Percentiles rank a stretch among this genome's conserved stretches.
phyloP scores from a whole-genome alignment of 2,113 vertebrate species.

The Sylvilagus bachmani region DNA sequence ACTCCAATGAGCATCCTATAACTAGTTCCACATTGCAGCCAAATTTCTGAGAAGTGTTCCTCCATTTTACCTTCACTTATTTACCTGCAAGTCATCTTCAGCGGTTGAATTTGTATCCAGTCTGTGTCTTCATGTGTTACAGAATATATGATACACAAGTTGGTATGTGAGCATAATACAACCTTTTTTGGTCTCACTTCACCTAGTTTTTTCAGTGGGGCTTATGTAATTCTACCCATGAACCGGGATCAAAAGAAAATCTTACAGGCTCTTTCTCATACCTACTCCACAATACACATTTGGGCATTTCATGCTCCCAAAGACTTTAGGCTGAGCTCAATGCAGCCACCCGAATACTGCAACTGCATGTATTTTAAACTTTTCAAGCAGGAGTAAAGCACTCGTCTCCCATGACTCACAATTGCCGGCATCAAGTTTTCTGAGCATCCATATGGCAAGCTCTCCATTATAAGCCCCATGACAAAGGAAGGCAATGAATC shows the following conservation, averaged over 20 bases:
- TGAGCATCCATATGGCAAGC: neutral
- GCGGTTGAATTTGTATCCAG: slow-evolving; percentile 28
- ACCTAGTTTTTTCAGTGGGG: neutral
- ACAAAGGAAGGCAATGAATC: neutral
- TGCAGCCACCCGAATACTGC: neutral
- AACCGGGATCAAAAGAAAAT: neutral
- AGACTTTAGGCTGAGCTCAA: neutral
- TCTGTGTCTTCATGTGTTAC: neutral
- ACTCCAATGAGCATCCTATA: neutral
- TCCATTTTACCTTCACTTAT: neutral
- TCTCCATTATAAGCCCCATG: neutral
- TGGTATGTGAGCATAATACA: neutral
- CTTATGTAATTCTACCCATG: neutral
- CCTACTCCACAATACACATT: neutral
- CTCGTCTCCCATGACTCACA: neutral
- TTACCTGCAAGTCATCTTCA: neutral
- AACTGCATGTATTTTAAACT: neutral
- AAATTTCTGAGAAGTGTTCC: slow-evolving; percentile 35
- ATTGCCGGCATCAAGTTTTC: neutral
- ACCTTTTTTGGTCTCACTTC: slow-evolving; percentile 49
- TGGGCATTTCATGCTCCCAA: neutral
- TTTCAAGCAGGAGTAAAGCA: slow-evolving; percentile 38
- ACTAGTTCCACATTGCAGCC: neutral
- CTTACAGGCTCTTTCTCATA: neutral
- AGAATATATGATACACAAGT: neutral